Evolutionary conservation across 2,888 invertebrate species (phyloP), one percentile per base, ranked within the genome.

Genomic region (Atherix ibis): DNA sequence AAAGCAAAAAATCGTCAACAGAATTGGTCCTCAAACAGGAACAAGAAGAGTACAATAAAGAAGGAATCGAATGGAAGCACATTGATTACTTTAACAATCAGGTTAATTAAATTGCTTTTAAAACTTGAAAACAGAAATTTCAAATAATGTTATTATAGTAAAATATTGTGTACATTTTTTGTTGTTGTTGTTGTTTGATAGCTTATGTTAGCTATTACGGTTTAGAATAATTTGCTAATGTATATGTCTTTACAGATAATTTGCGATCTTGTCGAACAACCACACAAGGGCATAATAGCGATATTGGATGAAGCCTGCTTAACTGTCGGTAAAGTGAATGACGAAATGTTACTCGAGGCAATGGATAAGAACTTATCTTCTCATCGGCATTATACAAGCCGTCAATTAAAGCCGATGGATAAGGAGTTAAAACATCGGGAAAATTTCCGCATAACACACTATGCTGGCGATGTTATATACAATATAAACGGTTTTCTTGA

Each of bases 41-140:
- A 56, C 97, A 98, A 52, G 97, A 97, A 54, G 97, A 97, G 54
- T 98, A 98, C 56, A 73, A 77, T 43, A 71, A 79, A 17, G 97
- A 98, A 57, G 97, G 95, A 33, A 95, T 98, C 51, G 79, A 80
- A 46, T 97, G 95, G 97, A 75, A 80, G 38, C 82, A 89, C 48
- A 74, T 98, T 42, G 79, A 91, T 39, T 98, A 92, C 64, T 95
- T 97, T 65, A 95, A 97, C 65, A 97, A 98, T 67, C 82, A 94
- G 60, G 71, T 73, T 32, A 37, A 42, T 28, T 30, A 5, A n/a
- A n/a, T n/a, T n/a, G n/a, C n/a, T n/a, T n/a, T n/a, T n/a, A n/a
- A n/a, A n/a, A n/a, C n/a, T n/a, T n/a, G n/a, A n/a, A n/a, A n/a
- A n/a, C n/a, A n/a, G n/a, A n/a, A n/a, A n/a, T n/a, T n/a, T n/a